Conservation (phyloP, 2,888 invertebrate species). For the Eristalis arbustorum region DNA sequence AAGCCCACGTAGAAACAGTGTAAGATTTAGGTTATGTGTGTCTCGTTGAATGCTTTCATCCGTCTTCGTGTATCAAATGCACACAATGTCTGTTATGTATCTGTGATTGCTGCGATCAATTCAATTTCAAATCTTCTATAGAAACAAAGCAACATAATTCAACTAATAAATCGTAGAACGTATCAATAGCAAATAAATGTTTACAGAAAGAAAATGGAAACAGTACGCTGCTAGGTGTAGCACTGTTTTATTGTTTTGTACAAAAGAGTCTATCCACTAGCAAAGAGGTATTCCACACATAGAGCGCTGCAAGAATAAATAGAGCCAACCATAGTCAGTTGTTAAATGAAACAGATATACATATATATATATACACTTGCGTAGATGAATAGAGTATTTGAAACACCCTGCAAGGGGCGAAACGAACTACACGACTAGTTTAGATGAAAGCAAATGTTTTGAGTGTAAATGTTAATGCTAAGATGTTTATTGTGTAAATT, state of each 20-base stretch:
- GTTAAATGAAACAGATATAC: conserved; percentile 1
- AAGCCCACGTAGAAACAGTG: background rate
- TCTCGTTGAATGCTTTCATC: conserved; percentile 38
- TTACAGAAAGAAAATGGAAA: background rate
- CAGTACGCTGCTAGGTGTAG: conserved; percentile 1
- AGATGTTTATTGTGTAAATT: conserved; percentile 67
- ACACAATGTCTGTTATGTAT: conserved; percentile 62
- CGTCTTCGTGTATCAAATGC: conserved; percentile 58
- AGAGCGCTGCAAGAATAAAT: background rate
- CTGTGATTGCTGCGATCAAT: conserved; percentile 70
- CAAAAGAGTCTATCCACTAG: conserved; percentile 10
- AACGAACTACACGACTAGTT: conserved; percentile 55
- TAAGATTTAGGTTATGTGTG: background rate
- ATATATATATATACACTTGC: conserved; percentile 16
- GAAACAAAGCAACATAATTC: background rate
- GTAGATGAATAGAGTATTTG: background rate
- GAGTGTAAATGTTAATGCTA: conserved; percentile 59
- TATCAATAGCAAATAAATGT: conserved; percentile 18
- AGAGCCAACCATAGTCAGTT: background rate
- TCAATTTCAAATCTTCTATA: conserved; percentile 51
- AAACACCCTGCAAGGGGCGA: conserved; percentile 33
- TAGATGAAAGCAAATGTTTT: conserved; percentile 26
- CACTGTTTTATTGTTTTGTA: conserved; percentile 41
- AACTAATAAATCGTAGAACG: background rate
- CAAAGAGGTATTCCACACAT: background rate